Evolutionary conservation across 2,888 invertebrate genomes (phyloP).

Genomic region (Trichogramma evanescens): DNA sequence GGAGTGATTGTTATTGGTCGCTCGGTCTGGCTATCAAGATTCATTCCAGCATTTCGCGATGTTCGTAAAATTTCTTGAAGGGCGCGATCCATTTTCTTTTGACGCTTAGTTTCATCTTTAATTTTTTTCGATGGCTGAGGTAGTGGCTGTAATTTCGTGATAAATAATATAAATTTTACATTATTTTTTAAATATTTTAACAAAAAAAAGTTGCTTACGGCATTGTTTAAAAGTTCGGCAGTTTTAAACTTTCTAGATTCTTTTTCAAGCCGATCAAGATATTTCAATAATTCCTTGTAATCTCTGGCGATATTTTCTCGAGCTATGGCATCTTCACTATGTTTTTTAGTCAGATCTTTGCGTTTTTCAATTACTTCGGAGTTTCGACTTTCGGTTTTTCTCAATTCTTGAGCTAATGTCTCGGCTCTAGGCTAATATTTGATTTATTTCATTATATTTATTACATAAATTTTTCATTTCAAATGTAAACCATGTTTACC

Average conservation of each 20-base stretch:
- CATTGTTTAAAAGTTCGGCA: constrained; percentile 26
- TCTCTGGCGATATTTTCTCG: constrained; percentile 39
- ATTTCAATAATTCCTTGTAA: constrained; percentile 36
- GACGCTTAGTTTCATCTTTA: constrained; percentile 46
- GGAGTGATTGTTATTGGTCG: constrained; percentile 31
- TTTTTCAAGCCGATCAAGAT: constrained; percentile 31
- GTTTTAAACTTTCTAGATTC: constrained; percentile 38
- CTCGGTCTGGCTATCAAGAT: constrained; percentile 18
- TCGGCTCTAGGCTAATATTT: constrained; percentile 35
- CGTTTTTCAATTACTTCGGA: constrained; percentile 26
- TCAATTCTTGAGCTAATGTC: constrained; percentile 33
- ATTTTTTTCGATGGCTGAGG: constrained; percentile 36
- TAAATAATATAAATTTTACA: neutral
- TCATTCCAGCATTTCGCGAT: constrained; percentile 6
- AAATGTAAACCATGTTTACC: constrained; percentile 23
- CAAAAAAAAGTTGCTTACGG: constrained; percentile 22
- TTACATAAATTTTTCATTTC: neutral
- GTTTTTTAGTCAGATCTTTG: constrained; percentile 29
- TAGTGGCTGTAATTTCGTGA: constrained; percentile 20
- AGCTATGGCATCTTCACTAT: constrained; percentile 37
- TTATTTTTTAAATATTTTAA: neutral
- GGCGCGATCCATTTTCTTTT: constrained; percentile 51
- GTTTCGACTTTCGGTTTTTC: constrained; percentile 25
- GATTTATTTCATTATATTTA: neutral
- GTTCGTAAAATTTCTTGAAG: constrained; percentile 43